Base-by-base conservation (phyloP, 1,140 invertebrate genomes). In the Calosoma granatense region DNA sequence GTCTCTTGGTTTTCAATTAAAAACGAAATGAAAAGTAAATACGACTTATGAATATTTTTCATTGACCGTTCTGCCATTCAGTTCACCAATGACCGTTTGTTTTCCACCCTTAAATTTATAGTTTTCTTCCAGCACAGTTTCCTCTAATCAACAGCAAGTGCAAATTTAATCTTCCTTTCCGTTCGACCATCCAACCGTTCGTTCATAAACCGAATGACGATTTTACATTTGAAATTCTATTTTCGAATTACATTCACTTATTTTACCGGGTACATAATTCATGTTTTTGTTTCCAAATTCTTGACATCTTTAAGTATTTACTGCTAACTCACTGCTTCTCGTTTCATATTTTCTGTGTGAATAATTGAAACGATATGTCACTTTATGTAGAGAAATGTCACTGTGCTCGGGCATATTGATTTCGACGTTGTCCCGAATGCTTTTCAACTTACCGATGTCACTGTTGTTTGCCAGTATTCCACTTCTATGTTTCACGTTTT, bases 21-120 rank as follows among this genome's bases (percentile, higher is more conserved):
- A 47, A 47, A 9, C 17, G 41, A 47, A 47, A 47, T 47, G 41
- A 47, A 47, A 47, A 47, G 41, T 47, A 47, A 47, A 47, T 47
- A 47, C 9, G 6, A 3, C 15, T 6, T 6, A 17, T 47, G 41
- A 47, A 47, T 47, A 47, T 47, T 47, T 47, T 47, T 36, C n/a
- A 36, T 6, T 36, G 6, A n/a, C 26, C n/a, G n/a, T 9, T 9
- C 26, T 9, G 26, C 26, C 26, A 36, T 36, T 9, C 26, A 36
- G 26, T 36, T 6, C 26, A 36, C 26, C 26, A 6, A 36, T n/a
- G 6, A 6, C 6, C 26, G 26, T n/a, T 36, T n/a, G 26, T 36
- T 36, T n/a, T n/a, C n/a, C 26, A 9, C 26, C 6, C 26, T 36
- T 36, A 36, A n/a, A 36, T 36, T 36, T 9, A 36, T n/a, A 36